Evolutionary conservation across 1,140 invertebrate genomes (phyloP), one percentile per base, ranked within the genome.

Genomic region (Mactra quadrangularis): DNA sequence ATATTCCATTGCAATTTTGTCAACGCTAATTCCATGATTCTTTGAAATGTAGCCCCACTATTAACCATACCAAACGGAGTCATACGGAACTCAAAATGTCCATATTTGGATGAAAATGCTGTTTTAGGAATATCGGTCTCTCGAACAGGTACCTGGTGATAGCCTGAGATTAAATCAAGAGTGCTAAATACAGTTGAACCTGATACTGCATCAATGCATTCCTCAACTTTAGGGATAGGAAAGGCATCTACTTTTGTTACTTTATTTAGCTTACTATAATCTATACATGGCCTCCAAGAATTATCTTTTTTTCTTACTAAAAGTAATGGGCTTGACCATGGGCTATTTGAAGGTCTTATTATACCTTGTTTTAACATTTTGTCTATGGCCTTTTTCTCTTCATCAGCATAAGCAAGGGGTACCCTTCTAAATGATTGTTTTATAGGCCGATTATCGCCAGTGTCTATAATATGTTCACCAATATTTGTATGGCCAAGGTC

Each of bases 71-170:
- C 82, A 38, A 87, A 86, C 0, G 82, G 84, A 82, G 86, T 84
- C 0, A 85, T 71, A 4, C 25, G 45, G 29, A 86, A 90, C 25
- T 90, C 71, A 35, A 59, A 87, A 15, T 83, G 22, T 1, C 83
- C 86, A 11, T 53, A 19, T 27, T 57, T 53, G 25, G 83, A 85
- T n/a, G 33, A 17, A 70, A 89, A 88, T 2, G 89, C 85, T 0
- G 94, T 94, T 68, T 93, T 92, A 33, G 90, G 50, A 11, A 78
- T 89, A 64, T 91, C 89, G 3, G 86, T 74, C 17, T 74, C 15
- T 7, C 90, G 64, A 17, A 95, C 71, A 35, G 60, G 68, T 4
- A 94, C 82, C 74, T 94, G 94, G 91, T 91, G 91, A 77, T 82
- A 92, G 13, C 90, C 91, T 19, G 13, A 75, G 17, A 15, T 53